Evolutionary conservation across 2,113 vertebrate species (phyloP).

Genomic region (Tetrao urogallus): DNA sequence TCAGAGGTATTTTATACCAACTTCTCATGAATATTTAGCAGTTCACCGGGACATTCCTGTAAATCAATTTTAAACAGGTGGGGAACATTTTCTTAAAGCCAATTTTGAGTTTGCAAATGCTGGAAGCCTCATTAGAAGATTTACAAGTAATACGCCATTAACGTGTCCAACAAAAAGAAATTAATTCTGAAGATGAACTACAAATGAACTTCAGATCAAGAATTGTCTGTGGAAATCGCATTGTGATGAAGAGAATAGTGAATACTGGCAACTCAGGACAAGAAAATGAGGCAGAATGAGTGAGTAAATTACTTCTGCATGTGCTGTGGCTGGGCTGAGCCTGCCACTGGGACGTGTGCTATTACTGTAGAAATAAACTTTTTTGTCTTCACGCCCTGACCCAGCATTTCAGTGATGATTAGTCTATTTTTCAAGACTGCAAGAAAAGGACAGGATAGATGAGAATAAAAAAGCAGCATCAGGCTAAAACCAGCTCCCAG

Average conservation of each 20-base stretch:
- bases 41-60: neutral
- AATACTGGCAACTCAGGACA: neutral
- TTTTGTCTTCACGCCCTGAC: neutral
- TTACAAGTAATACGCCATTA: conserved; percentile 41
- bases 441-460: neutral
- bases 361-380: neutral
- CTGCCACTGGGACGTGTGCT: neutral
- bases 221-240: conserved; percentile 46
- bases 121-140: conserved; percentile 42
- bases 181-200: conserved; percentile 55
- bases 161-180: conserved; percentile 46
- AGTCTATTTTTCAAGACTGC: neutral
- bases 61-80: conserved; percentile 12
- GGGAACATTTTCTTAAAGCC: neutral
- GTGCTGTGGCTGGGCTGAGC: neutral
- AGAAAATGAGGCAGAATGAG: conserved; percentile 26
- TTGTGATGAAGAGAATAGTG: conserved; percentile 13
- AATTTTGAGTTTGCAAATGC: conserved; percentile 5
- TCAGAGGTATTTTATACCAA: neutral
- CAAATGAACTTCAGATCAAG: conserved; percentile 48
- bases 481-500: no score
- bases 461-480: neutral
- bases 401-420: neutral
- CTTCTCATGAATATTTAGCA: neutral
- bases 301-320: neutral